Percentiles rank a stretch among this genome's conserved stretches.
Conservation (phyloP, 2,797 vertebrate species). For the Xyrichtys novacula region DNA sequence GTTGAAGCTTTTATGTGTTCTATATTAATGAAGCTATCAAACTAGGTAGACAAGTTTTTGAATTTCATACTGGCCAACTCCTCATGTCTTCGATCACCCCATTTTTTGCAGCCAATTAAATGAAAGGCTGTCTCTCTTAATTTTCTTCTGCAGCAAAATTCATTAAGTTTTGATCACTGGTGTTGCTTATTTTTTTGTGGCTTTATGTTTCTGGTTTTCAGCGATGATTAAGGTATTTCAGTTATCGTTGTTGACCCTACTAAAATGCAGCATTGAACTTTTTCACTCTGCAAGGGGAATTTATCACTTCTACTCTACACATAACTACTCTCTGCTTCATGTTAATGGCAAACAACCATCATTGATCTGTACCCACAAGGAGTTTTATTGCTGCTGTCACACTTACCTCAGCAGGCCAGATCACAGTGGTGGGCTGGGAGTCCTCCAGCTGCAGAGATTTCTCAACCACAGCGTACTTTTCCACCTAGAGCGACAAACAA, state of each 20-base stretch:
- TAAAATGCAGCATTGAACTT: too few relatives aligned
- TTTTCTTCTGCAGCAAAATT: background rate
- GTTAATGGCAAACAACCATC: conserved; percentile 20
- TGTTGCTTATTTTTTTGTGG: background rate
- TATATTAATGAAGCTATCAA: background rate
- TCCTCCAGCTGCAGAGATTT: conserved; percentile 93
- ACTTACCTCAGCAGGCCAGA: conserved; percentile 94
- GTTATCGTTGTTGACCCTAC: too few relatives aligned
- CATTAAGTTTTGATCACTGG: background rate
- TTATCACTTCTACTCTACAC: conserved; percentile 15
- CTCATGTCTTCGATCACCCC: too few relatives aligned
- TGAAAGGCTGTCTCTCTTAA: too few relatives aligned
- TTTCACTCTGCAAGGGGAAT: background rate
- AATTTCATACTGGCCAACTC: too few relatives aligned
- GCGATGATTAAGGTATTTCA: too few relatives aligned
- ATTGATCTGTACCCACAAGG: conserved; percentile 24
- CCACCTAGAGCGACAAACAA: conserved; percentile 87
- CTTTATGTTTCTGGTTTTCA: background rate
- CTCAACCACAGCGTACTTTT: conserved; percentile 97
- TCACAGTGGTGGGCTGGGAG: conserved; percentile 89
- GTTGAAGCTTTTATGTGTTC: background rate
- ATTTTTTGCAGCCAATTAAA: too few relatives aligned
- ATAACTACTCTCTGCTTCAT: conserved; percentile 7
- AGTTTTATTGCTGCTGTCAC: conserved; percentile 39
- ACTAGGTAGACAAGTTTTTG: background rate